Conservation (phyloP, 2,888 invertebrate genomes). For the Troglohyphantes excavatus region DNA sequence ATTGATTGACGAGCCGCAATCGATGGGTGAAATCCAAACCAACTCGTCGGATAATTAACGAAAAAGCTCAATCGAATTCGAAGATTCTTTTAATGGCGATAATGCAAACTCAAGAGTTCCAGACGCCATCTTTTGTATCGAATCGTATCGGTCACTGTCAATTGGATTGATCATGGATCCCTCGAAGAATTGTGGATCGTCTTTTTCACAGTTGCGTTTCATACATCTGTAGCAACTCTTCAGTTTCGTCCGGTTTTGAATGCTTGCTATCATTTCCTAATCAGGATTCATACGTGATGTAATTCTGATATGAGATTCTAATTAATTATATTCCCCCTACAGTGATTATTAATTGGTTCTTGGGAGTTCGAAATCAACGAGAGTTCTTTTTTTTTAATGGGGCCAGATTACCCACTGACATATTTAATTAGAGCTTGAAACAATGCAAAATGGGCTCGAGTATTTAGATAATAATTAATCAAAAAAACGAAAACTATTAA, state of each 20-base stretch:
- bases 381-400: too few species aligned
- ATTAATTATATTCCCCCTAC: neutral
- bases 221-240: too few species aligned
- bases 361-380: neutral
- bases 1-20: constrained; percentile 32
- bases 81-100: constrained; percentile 8
- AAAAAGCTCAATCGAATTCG: neutral
- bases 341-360: neutral
- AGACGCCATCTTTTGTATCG: neutral
- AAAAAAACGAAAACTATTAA: too few species aligned
- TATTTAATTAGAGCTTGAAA: constrained; percentile 4
- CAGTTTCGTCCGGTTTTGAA: too few species aligned
- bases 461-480: neutral
- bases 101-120: neutral
- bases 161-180: neutral
- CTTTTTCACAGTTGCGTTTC: too few species aligned
- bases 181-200: too few species aligned
- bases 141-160: constrained; percentile 57
- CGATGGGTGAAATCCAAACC: constrained; percentile 34
- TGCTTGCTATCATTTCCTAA: neutral
- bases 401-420: neutral
- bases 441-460: neutral
- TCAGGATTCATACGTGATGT: neutral
- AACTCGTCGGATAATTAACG: constrained; percentile 51
- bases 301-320: neutral